Base-by-base conservation (phyloP, 2,113 vertebrate species). In the Phrynocephalus versicolor region DNA sequence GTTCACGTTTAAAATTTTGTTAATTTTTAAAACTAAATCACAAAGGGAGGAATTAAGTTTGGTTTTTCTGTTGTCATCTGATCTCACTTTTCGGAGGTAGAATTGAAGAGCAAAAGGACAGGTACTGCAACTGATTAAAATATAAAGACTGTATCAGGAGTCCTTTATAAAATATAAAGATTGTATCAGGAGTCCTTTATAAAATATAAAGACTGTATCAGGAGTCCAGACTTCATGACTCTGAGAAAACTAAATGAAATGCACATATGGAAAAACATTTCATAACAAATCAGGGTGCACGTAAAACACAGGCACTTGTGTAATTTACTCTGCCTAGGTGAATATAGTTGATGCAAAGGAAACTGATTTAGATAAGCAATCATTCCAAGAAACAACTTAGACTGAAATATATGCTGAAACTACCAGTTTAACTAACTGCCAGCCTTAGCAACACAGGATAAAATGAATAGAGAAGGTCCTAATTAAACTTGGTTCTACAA, bases 21-120 rank as follows among this genome's bases (percentile, higher is more conserved):
- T 62, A 35, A 86, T 94, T 94, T 93, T 91, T 89, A 91, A 82
- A 92, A 93, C 93, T 92, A 75, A 91, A 86, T 86, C 87, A 89
- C 79, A 82, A 89, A 85, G 79, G n/a, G 84, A 85, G 58, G 82
- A 81, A 81, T 16, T 77, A 89, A 91, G 51, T 81, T 67, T 85
- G 27, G 51, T 87, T 88, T 85, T 51, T 91, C 84, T 79, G 85
- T 58, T 75, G 84, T 37, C 69, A 90, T 93, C 7, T 92, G 3
- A 30, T 84, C 79, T 58, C 70, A 51, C 81, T 73, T 74, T 89
- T 86, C 10, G 86, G 89, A 45, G 41, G 81, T 89, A 84, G 82
- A 80, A 73, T 41, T 82, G 84, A 76, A 88, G 89, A 82, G 21
- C 33, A 84, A 80, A 84, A 55, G 1, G 14, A 39, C 23, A 73